A percentile compares a stretch with the other conserved stretches of the same genome.
Conservation (phyloP, 2,113 vertebrate species). For the Rhinoptilus africanus region DNA sequence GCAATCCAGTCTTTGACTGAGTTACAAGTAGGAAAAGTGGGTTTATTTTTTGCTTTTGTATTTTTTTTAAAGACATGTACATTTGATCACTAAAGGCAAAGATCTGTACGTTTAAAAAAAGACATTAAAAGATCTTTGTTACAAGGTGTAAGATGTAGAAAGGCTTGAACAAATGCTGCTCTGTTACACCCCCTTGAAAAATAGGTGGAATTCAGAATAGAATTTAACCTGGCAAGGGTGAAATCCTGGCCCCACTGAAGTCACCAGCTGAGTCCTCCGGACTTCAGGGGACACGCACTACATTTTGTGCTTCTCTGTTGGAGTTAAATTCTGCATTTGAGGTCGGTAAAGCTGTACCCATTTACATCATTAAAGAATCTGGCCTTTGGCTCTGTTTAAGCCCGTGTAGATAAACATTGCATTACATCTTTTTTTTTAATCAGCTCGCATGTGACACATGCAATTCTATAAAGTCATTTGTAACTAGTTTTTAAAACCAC, state of each 20-base stretch:
- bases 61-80: not conserved
- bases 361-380: not conserved
- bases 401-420: not conserved
- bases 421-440: not conserved
- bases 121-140: not conserved
- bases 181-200: not conserved
- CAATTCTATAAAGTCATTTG: not conserved
- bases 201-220: not conserved
- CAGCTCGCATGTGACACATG: not conserved
- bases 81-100: not conserved
- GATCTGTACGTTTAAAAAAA: not conserved
- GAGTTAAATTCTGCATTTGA: not conserved
- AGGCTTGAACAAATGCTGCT: constrained; percentile 46
- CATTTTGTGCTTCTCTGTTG: not conserved
- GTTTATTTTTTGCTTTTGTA: not conserved
- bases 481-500: not conserved
- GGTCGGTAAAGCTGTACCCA: not conserved
- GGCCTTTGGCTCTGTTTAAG: not conserved
- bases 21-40: not conserved
- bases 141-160: not conserved
- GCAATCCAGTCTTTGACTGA: not conserved
- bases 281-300: not conserved
- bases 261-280: not conserved
- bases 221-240: not conserved
- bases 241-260: not conserved